Percentiles rank a stretch among this genome's conserved stretches.
phyloP scores from a whole-genome alignment of 2,797 vertebrate genomes.

The Brachymystax lenok region DNA sequence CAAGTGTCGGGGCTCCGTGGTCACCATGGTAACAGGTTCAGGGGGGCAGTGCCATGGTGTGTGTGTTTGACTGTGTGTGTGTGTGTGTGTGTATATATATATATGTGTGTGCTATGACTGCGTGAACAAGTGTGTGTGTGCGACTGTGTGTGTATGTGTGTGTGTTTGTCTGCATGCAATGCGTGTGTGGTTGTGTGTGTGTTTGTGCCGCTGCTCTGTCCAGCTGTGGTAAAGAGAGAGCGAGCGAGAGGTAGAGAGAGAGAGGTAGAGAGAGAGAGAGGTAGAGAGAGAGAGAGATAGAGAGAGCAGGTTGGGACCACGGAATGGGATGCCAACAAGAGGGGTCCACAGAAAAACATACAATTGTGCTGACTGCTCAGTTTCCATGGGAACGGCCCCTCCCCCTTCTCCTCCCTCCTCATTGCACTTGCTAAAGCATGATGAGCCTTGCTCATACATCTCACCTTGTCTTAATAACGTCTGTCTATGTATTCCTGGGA shows the following conservation, averaged over 20 bases:
- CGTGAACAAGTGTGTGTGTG: not conserved
- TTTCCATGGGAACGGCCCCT: constrained; percentile 79
- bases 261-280: too few species aligned
- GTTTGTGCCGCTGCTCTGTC: constrained; percentile 41
- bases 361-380: constrained; percentile 83
- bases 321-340: constrained; percentile 60
- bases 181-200: not conserved
- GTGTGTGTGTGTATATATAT: not conserved
- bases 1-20: constrained; percentile 28
- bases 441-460: constrained; percentile 11
- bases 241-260: too few species aligned
- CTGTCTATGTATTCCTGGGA: not conserved
- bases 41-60: constrained; percentile 4
- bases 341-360: constrained; percentile 68
- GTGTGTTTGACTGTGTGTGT: not conserved
- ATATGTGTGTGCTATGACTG: not conserved
- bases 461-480: constrained; percentile 43
- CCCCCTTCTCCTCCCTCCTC: constrained; percentile 7
- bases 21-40: constrained; percentile 37
- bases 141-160: not conserved
- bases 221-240: constrained; percentile 53
- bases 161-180: not conserved
- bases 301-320: too few species aligned
- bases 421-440: not conserved
- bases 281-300: too few species aligned